phyloP scores from a whole-genome alignment of 2,797 vertebrate genomes.

The Channallabes apus region DNA sequence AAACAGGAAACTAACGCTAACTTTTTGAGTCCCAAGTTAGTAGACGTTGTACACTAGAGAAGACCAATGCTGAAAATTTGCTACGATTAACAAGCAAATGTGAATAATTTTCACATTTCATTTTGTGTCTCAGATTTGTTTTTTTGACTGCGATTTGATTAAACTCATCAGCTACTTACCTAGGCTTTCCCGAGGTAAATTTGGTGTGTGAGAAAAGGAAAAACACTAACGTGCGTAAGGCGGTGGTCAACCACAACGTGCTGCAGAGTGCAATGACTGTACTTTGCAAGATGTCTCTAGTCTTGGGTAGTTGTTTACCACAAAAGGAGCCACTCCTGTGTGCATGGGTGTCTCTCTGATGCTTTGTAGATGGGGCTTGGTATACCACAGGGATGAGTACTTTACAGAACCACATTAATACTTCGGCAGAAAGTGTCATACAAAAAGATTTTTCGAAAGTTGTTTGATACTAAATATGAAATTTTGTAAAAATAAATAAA shows the following conservation, averaged over 20 bases:
- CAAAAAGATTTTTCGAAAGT: not conserved
- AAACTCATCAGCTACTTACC: not conserved
- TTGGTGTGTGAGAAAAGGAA: not conserved
- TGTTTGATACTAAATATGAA: not conserved
- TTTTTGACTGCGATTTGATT: not conserved
- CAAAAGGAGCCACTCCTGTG: constrained; percentile 7
- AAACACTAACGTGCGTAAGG: not conserved
- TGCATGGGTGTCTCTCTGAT: not conserved
- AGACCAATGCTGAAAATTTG: not conserved
- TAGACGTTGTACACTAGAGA: not conserved
- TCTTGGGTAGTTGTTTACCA: not conserved
- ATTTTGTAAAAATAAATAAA: too few relatives aligned
- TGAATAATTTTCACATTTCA: not conserved
- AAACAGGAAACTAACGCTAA: not conserved
- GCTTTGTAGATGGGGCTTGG: not conserved
- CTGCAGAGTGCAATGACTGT: constrained; percentile 3
- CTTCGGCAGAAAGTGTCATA: not conserved
- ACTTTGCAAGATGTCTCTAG: constrained; percentile 7
- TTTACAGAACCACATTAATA: not conserved
- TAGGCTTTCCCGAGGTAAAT: not conserved
- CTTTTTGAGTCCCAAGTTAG: not conserved
- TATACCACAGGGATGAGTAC: not conserved
- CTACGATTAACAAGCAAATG: not conserved
- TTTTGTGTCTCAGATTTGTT: not conserved
- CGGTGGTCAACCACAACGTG: not conserved